Base-by-base conservation (phyloP, 2,797 vertebrate genomes). In the Prunella strophiata region DNA sequence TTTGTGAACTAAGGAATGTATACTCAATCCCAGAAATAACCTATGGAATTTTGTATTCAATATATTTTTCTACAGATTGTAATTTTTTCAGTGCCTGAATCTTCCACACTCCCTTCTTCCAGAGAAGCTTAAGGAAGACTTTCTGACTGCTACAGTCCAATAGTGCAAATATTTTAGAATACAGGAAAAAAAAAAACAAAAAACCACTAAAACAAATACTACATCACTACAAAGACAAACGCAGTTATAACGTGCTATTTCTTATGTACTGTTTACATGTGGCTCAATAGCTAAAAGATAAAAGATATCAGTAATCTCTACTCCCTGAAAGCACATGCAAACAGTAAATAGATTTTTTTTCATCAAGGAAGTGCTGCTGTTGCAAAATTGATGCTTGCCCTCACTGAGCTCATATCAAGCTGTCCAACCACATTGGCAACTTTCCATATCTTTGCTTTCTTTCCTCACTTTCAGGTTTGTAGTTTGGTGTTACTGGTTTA, bases 111-210 rank as follows among this genome's bases (percentile, higher is more conserved):
- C 2, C 2, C 1, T 6, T 10, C 11, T 82, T 74, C 5, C 11
- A 58, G 29, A 15, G 16, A 66, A 50, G 9, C 29, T 42, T 66
- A 36, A 38, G 32, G 12, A 63, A 55, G 6, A n/a, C 4, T 38
- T 77, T 84, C 18, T 43, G 38, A 23, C 29, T 80, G 9, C 38
- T 22, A 36, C 9, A 48, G 3, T 9, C 8, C 36, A 81, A 22
- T 9, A 63, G 5, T 36, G 5, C 9, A 67, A 67, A 40, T 10
- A 57, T 2, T 34, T 81, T 30, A 51, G 26, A 75, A 74, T 19
- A 58, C 3, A 58, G n/a, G 30, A 0, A 21, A 38, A 26, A 73
- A 38, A 61, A 2, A 1, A 1, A n/a, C n/a, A n/a, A n/a, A n/a
- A n/a, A n/a, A n/a, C n/a, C 3, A 5, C 22, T 62, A 15, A 57